A percentile compares a stretch with the other conserved stretches of the same genome.
Conservation (phyloP, 2,888 invertebrate species). For the Molorchus minor region DNA sequence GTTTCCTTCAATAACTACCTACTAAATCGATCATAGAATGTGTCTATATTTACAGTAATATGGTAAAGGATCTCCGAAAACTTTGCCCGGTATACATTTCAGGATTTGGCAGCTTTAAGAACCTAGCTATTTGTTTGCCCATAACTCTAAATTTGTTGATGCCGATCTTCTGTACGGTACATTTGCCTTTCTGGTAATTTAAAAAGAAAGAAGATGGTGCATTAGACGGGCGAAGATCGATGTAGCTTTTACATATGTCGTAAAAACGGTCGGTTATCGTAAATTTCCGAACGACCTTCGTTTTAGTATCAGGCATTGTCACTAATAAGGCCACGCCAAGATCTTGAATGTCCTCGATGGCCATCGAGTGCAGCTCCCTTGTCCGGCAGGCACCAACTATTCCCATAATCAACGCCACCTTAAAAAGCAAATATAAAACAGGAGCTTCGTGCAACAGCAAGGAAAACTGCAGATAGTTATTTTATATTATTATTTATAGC, state of each 20-base stretch:
- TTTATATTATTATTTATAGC: too few relatives aligned
- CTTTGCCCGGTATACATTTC: too few relatives aligned
- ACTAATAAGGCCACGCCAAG: constrained; percentile 23
- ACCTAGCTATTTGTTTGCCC: constrained; percentile 24
- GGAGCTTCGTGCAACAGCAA: too few relatives aligned
- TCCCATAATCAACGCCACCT: constrained; percentile 29
- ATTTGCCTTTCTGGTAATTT: too few relatives aligned
- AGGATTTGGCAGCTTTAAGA: too few relatives aligned
- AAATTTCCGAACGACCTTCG: constrained; percentile 28
- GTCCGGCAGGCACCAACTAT: constrained; percentile 28
- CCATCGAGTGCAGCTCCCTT: constrained; percentile 30
- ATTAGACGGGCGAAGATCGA: constrained; percentile 14
- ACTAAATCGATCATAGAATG: too few relatives aligned
- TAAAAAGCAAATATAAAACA: constrained; percentile 6
- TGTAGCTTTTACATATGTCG: constrained; percentile 25
- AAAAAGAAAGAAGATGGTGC: constrained; percentile 13
- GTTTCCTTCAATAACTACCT: too few relatives aligned
- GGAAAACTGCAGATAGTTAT: too few relatives aligned
- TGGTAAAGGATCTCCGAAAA: constrained; percentile 11
- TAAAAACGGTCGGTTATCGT: constrained; percentile 25
- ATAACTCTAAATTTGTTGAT: constrained; percentile 26
- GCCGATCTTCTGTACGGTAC: constrained; percentile 26
- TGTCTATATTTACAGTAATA: too few relatives aligned
- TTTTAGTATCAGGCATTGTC: constrained; percentile 29
- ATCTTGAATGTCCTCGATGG: constrained; percentile 26